phyloP scores from a whole-genome alignment of 92 coral and sea anemone species.

The Zoanthus sansibaricus region DNA sequence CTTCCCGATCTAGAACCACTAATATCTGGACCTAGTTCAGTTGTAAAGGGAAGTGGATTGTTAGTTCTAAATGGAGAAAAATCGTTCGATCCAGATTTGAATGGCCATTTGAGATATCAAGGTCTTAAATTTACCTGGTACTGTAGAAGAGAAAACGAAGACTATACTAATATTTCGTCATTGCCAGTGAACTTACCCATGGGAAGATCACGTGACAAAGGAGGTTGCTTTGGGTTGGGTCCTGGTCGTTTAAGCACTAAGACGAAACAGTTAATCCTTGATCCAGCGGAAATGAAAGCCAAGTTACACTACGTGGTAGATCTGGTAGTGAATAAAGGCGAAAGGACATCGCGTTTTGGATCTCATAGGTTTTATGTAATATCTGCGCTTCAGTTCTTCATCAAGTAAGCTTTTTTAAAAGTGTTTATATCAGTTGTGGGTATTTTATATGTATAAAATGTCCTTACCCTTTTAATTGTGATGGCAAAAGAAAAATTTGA shows the following conservation, averaged over 20 bases:
- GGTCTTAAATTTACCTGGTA: conserved; percentile 71
- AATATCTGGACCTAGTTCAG: conserved; percentile 57
- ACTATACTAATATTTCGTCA: conserved; percentile 59
- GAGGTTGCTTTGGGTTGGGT: conserved; percentile 89
- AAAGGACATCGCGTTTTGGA: conserved; percentile 53
- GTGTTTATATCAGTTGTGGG: too few relatives aligned
- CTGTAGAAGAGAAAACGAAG: conserved; percentile 73
- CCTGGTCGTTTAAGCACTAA: conserved; percentile 73
- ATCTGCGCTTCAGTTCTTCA: conserved; percentile 69
- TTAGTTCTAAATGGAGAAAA: conserved; percentile 62
- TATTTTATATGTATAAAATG: too few relatives aligned
- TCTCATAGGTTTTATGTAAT: conserved; percentile 63
- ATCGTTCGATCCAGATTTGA: conserved; percentile 73
- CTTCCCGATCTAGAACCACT: conserved; percentile 73
- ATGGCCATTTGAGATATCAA: conserved; percentile 29
- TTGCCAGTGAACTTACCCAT: conserved; percentile 59
- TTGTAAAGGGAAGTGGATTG: conserved; percentile 70
- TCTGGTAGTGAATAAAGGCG: conserved; percentile 63
- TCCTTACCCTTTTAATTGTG: too few relatives aligned
- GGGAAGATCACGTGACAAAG: conserved; percentile 58
- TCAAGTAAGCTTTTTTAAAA: conserved; percentile 58
- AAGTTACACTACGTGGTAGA: conserved; percentile 64
- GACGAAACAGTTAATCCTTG: conserved; percentile 50
- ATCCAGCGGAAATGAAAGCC: conserved; percentile 50
- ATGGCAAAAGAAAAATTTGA: too few relatives aligned